These are phyloP conservation scores for Todiramphus saurophagus DNA, from an alignment of 2,113 vertebrate genomes.

Conservation along the genomic window DNA sequence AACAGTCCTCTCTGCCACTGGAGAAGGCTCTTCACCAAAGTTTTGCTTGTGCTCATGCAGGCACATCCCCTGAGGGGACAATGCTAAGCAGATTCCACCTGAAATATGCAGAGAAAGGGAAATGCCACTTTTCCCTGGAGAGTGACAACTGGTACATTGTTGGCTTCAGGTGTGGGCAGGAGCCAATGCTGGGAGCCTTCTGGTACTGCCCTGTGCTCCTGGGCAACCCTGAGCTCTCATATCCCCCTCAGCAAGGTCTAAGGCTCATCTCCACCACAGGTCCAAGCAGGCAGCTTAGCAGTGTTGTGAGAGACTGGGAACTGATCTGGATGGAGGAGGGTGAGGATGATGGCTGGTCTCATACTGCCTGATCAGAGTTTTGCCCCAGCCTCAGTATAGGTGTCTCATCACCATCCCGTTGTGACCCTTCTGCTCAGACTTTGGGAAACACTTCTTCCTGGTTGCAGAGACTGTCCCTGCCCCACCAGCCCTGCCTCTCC, in stretches of 20 bases:
- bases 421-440: neutral
- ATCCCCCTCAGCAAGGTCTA: neutral
- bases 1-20: neutral
- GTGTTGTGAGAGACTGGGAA: neutral
- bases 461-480: neutral
- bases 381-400: neutral
- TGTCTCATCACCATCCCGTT: neutral
- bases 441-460: neutral
- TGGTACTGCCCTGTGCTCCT: neutral
- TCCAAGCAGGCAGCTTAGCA: neutral
- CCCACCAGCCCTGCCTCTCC: neutral
- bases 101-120: neutral
- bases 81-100: neutral
- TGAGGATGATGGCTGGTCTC: neutral
- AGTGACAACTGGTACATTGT: fast-evolving
- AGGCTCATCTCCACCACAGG: neutral
- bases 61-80: neutral
- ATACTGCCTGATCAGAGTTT: neutral
- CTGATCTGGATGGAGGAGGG: neutral
- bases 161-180: neutral
- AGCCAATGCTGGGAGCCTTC: neutral
- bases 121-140: neutral
- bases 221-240: neutral
- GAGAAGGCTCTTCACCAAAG: neutral
- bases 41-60: neutral